Evolutionary conservation across 1,140 invertebrate species (phyloP).

Genomic region (Brachionus koreanus): DNA sequence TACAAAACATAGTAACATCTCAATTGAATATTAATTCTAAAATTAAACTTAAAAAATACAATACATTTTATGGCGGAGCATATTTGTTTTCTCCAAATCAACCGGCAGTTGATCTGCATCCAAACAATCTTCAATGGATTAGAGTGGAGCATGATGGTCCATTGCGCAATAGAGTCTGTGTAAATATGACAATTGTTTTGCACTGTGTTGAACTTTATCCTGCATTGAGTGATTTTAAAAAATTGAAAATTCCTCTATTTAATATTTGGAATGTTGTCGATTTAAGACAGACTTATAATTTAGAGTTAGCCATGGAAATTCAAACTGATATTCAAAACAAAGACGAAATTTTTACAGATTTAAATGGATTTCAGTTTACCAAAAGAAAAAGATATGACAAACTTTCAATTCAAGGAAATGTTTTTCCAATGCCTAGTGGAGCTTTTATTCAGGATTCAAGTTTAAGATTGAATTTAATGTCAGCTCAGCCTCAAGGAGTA

Average conservation of each 20-base stretch:
- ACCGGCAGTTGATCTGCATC: conserved; percentile 59
- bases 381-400: conserved; percentile 76
- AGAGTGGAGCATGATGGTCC: conserved; percentile 4
- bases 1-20: conserved; percentile 61
- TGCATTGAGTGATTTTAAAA: conserved; percentile 68
- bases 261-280: conserved; percentile 40
- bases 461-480: conserved; percentile 69
- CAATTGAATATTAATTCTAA: conserved; percentile 60
- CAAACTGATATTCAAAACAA: conserved; percentile 70
- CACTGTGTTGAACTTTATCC: conserved; percentile 55
- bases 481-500: conserved; percentile 81
- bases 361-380: conserved; percentile 87
- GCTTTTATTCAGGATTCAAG: conserved; percentile 79
- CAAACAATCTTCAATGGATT: not conserved
- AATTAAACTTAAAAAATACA: conserved; percentile 68
- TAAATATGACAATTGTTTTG: conserved; percentile 22
- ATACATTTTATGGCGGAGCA: conserved; percentile 71
- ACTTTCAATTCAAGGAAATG: conserved; percentile 88
- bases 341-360: conserved; percentile 77
- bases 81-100: conserved; percentile 91
- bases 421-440: conserved; percentile 82
- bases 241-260: conserved; percentile 55
- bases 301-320: conserved; percentile 74
- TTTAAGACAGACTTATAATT: conserved; percentile 34
- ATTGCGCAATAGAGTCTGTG: conserved; percentile 24